Evolutionary conservation across 1,140 invertebrate genomes (phyloP), one percentile per base, ranked within the genome.

Genomic region (Megalopta genalis): DNA sequence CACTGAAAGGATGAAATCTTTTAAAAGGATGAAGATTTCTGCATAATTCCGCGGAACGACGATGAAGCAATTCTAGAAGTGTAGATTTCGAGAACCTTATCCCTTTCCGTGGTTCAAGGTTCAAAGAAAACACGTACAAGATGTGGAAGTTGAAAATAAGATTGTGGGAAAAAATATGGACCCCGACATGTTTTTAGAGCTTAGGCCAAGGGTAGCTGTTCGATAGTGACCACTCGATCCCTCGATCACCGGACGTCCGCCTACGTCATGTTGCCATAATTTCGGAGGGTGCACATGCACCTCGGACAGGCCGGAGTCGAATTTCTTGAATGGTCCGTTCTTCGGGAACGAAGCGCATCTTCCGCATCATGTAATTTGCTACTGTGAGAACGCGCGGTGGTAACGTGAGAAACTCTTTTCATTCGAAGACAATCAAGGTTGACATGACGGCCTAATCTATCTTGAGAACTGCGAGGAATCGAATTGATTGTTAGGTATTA

Each of bases 221-320:
- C 64, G 32, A 62, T 77, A 77, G 81, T 89, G 89, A 87, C 88
- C 88, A 86, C 83, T 89, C 83, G 86, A 88, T 90, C 83, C 81
- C 76, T 70, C 65, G 77, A n/a, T 60, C 63, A 87, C 87, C 88
- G 90, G 90, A 90, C 90, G 80, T 90, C 90, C 90, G 90, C 79
- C 79, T 81, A 84, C 73, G 77, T 82, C 80, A 80, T 66, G 80
- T 77, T 78, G 73, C 72, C 49, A 23, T 77, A 85, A 87, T 83
- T 74, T 39, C 57, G n/a, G 37, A 75, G 66, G 62, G 64, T 60
- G 68, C 63, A 65, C 74, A 62, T 76, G 79, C 73, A 85, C 62
- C 52, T 14, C 8, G 23, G 21, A 42, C 46, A 49, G 12, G n/a
- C 18, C 10, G 67, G 73, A 69, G 69, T 85, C 83, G 14, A 25